Conservation (phyloP, 2,797 vertebrate genomes). For the Erpetoichthys calabaricus region DNA sequence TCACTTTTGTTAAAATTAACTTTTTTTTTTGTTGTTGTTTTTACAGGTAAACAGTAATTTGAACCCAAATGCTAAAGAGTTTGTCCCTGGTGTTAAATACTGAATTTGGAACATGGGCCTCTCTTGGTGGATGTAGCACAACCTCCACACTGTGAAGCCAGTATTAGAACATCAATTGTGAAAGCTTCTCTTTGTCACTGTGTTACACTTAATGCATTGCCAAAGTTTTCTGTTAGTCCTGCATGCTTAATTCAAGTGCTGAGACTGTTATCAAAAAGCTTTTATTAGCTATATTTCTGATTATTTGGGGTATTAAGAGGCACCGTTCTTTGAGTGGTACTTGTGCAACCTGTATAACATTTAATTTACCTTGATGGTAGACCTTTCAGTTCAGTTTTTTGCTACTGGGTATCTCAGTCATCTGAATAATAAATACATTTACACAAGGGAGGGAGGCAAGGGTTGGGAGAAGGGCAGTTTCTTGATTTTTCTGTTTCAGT, state of each 20-base stretch:
- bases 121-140: conserved; percentile 59
- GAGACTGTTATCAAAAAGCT: conserved; percentile 48
- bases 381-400: no score
- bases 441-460: background rate
- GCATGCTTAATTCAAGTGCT: conserved; percentile 72
- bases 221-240: conserved; percentile 76
- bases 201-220: conserved; percentile 77
- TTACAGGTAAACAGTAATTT: conserved; percentile 79
- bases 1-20: no score
- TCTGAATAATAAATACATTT: no score
- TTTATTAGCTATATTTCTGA: conserved; percentile 10
- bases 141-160: conserved; percentile 76
- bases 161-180: conserved; percentile 70
- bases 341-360: background rate
- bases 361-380: no score
- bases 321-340: conserved; percentile 1
- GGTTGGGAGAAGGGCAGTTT: background rate
- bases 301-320: conserved; percentile 7
- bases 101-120: conserved; percentile 54
- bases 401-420: no score
- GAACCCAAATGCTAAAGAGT: conserved; percentile 86
- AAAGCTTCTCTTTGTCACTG: conserved; percentile 65
- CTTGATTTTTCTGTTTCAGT: conserved; percentile 42
- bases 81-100: conserved; percentile 81
- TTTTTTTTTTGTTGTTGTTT: no score